These are phyloP conservation scores for Macquaria ambigua DNA, from an alignment of 2,113 vertebrate species.

Conservation along the genomic window DNA sequence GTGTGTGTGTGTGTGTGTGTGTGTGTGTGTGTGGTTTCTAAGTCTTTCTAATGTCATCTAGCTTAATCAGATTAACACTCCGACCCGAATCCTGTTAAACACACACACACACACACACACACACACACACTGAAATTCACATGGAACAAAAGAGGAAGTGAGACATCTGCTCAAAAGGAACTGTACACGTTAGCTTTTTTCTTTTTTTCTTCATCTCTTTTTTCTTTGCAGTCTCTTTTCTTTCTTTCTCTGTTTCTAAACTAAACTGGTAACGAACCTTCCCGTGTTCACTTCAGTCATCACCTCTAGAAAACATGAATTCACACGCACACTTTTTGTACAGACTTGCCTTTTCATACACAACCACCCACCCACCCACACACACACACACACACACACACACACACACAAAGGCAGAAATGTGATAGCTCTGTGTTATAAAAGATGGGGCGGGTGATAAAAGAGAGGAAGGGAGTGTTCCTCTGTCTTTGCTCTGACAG, in stretches of 20 bases:
- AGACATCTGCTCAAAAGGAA: slow-evolving; percentile 29
- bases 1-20: slow-evolving; percentile 1
- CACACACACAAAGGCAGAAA: slow-evolving; percentile 15
- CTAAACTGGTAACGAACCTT: neutral
- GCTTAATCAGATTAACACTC: slow-evolving; percentile 48
- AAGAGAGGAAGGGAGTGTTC: slow-evolving; percentile 37
- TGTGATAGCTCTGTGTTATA: slow-evolving; percentile 37
- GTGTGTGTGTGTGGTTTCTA: slow-evolving; percentile 5
- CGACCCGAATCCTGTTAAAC: slow-evolving; percentile 26
- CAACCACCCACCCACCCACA: no score
- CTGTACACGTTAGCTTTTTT: neutral
- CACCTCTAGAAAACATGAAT: neutral
- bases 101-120: slow-evolving; percentile 20
- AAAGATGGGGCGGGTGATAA: slow-evolving; percentile 33
- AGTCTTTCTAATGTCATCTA: slow-evolving; percentile 41
- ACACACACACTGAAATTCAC: slow-evolving; percentile 13
- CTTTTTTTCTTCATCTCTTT: neutral
- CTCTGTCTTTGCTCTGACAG: neutral
- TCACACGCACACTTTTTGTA: neutral
- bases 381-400: slow-evolving; percentile 28
- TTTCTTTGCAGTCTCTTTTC: neutral
- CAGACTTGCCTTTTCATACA: neutral
- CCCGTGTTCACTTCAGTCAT: neutral
- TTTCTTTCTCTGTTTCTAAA: neutral
- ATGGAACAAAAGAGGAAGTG: slow-evolving; percentile 51